These are phyloP conservation scores for Synchiropus splendidus DNA, from an alignment of 2,113 vertebrate species.

Conservation along the genomic window DNA sequence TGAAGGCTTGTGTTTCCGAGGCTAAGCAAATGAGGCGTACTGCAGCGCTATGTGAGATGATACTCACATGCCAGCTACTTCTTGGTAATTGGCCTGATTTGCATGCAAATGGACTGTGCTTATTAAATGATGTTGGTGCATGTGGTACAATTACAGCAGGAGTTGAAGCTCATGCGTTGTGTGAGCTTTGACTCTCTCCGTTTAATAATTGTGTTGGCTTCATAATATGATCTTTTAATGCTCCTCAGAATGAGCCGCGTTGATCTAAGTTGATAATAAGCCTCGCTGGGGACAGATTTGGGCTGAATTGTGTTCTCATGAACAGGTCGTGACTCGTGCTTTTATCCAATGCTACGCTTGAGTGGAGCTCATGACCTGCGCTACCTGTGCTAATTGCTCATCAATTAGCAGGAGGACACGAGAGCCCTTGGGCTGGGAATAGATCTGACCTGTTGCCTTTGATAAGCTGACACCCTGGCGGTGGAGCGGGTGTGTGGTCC, in stretches of 20 bases:
- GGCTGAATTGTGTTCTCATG: not conserved
- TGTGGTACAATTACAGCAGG: constrained; percentile 27
- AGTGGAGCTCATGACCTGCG: constrained; percentile 39
- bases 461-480: constrained; percentile 17
- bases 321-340: constrained; percentile 18
- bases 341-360: constrained; percentile 23
- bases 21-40: constrained; percentile 52
- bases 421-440: constrained; percentile 28
- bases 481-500: constrained; percentile 8
- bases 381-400: constrained; percentile 58
- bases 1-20: constrained; percentile 45
- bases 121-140: constrained; percentile 47
- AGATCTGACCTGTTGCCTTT: constrained; percentile 37
- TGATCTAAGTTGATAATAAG: no score
- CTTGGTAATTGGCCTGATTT: constrained; percentile 52
- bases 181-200: constrained; percentile 1
- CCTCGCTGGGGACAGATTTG: no score
- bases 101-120: constrained; percentile 46
- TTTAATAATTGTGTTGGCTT: constrained; percentile 7
- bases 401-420: constrained; percentile 51
- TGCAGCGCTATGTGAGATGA: constrained; percentile 38
- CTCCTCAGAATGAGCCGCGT: not conserved
- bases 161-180: constrained; percentile 2
- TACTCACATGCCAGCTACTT: constrained; percentile 40
- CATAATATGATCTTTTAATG: not conserved